Conservation (phyloP, 2,888 invertebrate genomes). For the Acanthacorydalis orientalis region DNA sequence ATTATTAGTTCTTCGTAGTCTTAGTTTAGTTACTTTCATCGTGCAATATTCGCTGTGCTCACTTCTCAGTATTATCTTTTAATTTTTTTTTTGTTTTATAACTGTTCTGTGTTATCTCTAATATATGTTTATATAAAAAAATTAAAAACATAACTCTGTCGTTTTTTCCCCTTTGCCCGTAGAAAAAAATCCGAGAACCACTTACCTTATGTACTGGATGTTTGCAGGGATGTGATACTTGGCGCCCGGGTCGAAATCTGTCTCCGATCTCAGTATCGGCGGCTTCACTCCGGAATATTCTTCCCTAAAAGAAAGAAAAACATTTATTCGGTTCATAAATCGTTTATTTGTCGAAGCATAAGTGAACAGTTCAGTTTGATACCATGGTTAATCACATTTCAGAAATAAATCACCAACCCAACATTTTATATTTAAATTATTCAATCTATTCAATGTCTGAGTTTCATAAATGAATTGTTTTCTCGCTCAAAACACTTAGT, state of each 20-base stretch:
- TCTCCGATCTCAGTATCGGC: constrained; percentile 66
- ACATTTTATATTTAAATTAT: too few relatives aligned
- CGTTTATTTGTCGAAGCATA: too few relatives aligned
- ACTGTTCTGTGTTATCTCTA: constrained; percentile 8
- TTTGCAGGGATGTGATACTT: constrained; percentile 87
- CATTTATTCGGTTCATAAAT: too few relatives aligned
- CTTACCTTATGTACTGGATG: constrained; percentile 79
- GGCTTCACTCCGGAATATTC: constrained; percentile 74
- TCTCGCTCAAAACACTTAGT: too few relatives aligned
- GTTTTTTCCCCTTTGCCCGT: neutral
- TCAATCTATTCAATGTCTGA: too few relatives aligned
- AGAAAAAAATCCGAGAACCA: constrained; percentile 13
- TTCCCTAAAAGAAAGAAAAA: constrained; percentile 37
- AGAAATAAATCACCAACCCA: too few relatives aligned
- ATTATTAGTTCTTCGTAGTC: neutral
- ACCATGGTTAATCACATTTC: too few relatives aligned
- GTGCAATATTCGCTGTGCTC: constrained; percentile 8
- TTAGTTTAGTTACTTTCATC: constrained; percentile 4
- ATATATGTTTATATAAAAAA: neutral
- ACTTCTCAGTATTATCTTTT: constrained; percentile 13
- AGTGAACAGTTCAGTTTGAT: too few relatives aligned
- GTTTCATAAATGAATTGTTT: too few relatives aligned
- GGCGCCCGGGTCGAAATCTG: constrained; percentile 82
- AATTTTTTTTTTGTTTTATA: constrained; percentile 7
- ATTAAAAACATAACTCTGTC: neutral